phyloP scores from a whole-genome alignment of 1,140 invertebrate species.

The Drosophila pruinosa region DNA sequence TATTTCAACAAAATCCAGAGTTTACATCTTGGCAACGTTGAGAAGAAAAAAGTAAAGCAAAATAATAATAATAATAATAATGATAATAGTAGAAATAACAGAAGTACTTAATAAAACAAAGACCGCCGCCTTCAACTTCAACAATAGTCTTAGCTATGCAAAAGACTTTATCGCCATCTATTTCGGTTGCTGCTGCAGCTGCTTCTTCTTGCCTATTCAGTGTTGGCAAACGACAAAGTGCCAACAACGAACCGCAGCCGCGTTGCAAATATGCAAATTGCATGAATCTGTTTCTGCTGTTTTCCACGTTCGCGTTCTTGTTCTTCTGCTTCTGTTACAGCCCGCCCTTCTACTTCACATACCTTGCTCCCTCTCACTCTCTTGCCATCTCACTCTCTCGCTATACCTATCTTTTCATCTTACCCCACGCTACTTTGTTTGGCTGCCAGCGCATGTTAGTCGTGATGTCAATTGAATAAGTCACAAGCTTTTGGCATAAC shows the following conservation, averaged over 20 bases:
- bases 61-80: slow-evolving; percentile 46
- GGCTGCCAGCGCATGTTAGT: slow-evolving; percentile 9
- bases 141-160: slow-evolving; percentile 21
- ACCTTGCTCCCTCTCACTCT: not conserved
- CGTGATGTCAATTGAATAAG: slow-evolving; percentile 30
- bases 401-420: not conserved
- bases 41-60: not conserved
- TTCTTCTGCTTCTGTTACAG: not conserved
- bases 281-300: slow-evolving; percentile 61
- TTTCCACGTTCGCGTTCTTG: slow-evolving; percentile 18
- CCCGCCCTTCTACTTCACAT: too few species aligned
- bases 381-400: not conserved
- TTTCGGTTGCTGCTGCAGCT: not conserved
- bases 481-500: slow-evolving; percentile 4
- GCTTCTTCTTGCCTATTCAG: slow-evolving; percentile 30
- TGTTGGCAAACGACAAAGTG: slow-evolving; percentile 58
- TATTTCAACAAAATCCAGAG: slow-evolving; percentile 62
- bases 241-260: slow-evolving; percentile 17
- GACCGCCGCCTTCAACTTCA: slow-evolving; percentile 37
- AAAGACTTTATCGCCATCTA: slow-evolving; percentile 4
- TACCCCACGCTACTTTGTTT: not conserved
- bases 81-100: slow-evolving; percentile 12
- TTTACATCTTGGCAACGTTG: slow-evolving; percentile 54
- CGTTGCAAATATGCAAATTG: slow-evolving; percentile 72
- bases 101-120: slow-evolving; percentile 78